Base-by-base conservation (phyloP, 2,888 invertebrate genomes). In the Ormia ochracea region DNA sequence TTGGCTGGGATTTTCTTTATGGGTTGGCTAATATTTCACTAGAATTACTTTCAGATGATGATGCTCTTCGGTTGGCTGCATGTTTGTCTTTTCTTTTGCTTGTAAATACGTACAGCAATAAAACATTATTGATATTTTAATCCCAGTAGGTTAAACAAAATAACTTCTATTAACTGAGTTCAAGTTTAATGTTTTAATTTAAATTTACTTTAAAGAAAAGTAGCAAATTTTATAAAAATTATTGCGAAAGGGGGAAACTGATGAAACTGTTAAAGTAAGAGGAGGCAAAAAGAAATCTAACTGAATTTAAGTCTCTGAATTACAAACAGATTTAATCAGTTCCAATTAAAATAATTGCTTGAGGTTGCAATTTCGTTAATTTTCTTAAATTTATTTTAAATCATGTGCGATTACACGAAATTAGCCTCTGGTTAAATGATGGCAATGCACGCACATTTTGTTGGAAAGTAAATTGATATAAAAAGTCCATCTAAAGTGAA, bases 271-370 rank as follows among this genome's bases (percentile, higher is more conserved):
- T 28, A 17, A 17, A 14, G 5, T n/a, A 52, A 7, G 31, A 52
- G 7, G 14, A 2, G 10, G 19, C 28, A 26, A 26, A 4, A 3
- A 23, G 4, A 1, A 45, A 12, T 12, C 31, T 7, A 5, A n/a
- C n/a, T n/a, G n/a, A n/a, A n/a, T n/a, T 50, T 58, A n/a, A 52
- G 41, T 33, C 43, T 19, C 4, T 23, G n/a, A 31, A n/a, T 43
- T 66, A 65, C 58, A 59, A 36, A 36, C 1, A 38, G 1, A 2
- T 21, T 33, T 59, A 52, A 75, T 56, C 41, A 14, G n/a, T 58
- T 41, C 14, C 21, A 61, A 73, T 76, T 80, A 58, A 73, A 80
- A 76, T 68, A 80, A 80, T 73, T 76, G 61, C 31, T n/a, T n/a
- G n/a, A n/a, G n/a, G n/a, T n/a, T 28, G 28, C 26, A 73, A 80